Percentiles rank a stretch among this genome's conserved stretches.
Conservation (phyloP, 1,140 invertebrate genomes). For the Saxidomus purpurata region DNA sequence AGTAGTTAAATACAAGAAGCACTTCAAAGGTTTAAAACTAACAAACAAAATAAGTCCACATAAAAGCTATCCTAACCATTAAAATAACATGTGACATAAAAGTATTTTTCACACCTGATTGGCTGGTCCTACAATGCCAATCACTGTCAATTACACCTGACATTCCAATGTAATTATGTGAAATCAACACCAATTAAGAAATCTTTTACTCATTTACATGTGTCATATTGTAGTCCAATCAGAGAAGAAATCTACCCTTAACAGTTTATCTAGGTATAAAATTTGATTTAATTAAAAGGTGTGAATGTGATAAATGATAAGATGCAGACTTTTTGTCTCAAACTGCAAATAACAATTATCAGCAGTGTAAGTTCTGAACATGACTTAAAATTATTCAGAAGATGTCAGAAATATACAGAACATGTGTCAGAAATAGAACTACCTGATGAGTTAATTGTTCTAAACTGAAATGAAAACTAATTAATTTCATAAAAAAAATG, state of each 20-base stretch:
- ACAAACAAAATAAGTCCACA: neutral
- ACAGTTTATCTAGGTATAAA: neutral
- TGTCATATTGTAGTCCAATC: slow-evolving; percentile 30
- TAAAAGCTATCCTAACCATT: neutral
- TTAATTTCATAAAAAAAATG: too few species aligned
- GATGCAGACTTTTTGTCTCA: slow-evolving; percentile 17
- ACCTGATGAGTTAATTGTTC: too few species aligned
- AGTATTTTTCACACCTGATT: slow-evolving; percentile 46
- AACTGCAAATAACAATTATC: neutral
- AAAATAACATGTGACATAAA: slow-evolving; percentile 14
- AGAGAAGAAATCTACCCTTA: neutral
- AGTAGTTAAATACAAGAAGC: too few species aligned
- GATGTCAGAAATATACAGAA: neutral
- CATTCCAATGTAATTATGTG: slow-evolving; percentile 24
- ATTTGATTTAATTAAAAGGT: slow-evolving; percentile 36
- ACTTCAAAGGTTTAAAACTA: slow-evolving; percentile 5
- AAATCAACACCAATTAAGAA: slow-evolving; percentile 44
- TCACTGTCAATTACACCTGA: neutral
- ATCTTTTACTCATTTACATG: slow-evolving; percentile 38
- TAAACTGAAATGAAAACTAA: too few species aligned
- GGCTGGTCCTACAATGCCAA: slow-evolving; percentile 10
- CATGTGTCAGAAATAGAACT: neutral
- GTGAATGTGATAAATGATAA: neutral
- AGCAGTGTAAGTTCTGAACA: neutral
- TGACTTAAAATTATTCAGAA: neutral